These are phyloP conservation scores for Pelmatolapia mariae DNA, from an alignment of 2,113 vertebrate species.

Conservation along the genomic window DNA sequence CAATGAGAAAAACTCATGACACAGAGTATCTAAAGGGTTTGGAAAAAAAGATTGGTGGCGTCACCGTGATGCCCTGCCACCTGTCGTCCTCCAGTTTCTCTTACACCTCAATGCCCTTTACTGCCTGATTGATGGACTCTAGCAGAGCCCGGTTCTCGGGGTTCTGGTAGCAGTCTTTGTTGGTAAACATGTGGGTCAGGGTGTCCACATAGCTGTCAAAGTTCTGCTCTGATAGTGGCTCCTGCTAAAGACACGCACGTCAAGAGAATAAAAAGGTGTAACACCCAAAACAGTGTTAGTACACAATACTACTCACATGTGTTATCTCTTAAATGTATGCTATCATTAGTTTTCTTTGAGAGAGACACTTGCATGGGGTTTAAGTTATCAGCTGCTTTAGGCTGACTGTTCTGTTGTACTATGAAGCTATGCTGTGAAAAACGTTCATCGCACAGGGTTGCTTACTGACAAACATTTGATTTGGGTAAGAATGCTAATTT, in stretches of 20 bases:
- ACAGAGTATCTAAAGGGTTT: constrained; percentile 29
- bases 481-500: neutral
- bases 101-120: constrained; percentile 95
- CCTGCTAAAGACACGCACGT: constrained; percentile 67
- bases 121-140: constrained; percentile 96
- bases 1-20: constrained; percentile 34
- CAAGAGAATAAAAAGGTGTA: neutral
- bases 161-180: constrained; percentile 97
- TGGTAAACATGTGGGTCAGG: constrained; percentile 96
- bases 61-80: neutral
- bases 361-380: neutral
- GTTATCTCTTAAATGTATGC: neutral
- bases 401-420: neutral
- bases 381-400: neutral
- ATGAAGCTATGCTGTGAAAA: neutral
- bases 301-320: neutral
- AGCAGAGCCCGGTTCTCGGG: constrained; percentile 94
- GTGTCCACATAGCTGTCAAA: constrained; percentile 93
- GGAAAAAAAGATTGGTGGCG: constrained; percentile 17
- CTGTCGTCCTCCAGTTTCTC: constrained; percentile 34
- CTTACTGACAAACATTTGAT: neutral
- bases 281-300: neutral
- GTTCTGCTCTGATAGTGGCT: constrained; percentile 94
- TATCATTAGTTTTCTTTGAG: neutral
- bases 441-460: neutral